Conservation (phyloP, 2,113 vertebrate species). For the Chaetops frenatus region DNA sequence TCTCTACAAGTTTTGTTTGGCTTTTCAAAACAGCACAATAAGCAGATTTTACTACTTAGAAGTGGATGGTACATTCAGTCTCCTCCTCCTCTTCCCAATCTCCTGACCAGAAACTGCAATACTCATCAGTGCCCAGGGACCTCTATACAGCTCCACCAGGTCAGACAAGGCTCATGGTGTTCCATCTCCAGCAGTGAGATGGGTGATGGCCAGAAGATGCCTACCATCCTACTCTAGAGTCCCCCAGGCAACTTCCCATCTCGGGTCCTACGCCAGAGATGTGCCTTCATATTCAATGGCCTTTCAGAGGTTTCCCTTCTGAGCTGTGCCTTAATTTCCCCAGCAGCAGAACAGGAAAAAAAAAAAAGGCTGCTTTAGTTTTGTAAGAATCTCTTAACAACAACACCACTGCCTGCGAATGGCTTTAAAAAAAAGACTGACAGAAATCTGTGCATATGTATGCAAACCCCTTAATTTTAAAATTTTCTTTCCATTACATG, state of each 20-base stretch:
- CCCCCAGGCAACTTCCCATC: neutral
- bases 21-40: neutral
- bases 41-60: neutral
- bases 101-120: neutral
- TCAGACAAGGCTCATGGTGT: neutral
- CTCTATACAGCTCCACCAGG: neutral
- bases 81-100: neutral
- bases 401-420: neutral
- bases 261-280: neutral
- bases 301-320: neutral
- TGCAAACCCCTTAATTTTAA: neutral
- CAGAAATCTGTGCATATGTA: neutral
- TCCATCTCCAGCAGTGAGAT: neutral
- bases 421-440: neutral
- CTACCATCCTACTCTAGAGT: neutral
- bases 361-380: neutral
- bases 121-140: neutral
- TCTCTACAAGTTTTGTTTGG: neutral
- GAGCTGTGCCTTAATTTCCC: neutral
- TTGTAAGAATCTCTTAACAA: neutral
- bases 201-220: neutral
- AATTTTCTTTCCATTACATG: neutral
- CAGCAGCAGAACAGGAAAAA: neutral
- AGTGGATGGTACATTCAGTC: neutral
- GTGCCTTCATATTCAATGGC: neutral